A percentile compares a stretch with the other conserved stretches of the same genome.
Conservation (phyloP, 2,797 vertebrate species). For the Sebastes vulpes region DNA sequence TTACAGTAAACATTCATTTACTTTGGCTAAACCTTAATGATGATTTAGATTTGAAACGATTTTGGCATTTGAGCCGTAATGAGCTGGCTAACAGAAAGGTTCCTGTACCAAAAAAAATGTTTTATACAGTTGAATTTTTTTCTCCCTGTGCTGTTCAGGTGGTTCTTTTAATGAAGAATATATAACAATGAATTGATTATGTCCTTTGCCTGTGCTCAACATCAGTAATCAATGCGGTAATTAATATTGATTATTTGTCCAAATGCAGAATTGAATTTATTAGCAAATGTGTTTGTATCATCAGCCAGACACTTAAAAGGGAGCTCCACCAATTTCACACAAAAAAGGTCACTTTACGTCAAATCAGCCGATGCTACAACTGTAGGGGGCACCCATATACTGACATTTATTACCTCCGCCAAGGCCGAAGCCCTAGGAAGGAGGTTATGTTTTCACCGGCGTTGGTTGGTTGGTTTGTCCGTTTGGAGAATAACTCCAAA, state of each 20-base stretch:
- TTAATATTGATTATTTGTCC: neutral
- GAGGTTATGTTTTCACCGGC: too few species aligned
- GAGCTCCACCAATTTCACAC: neutral
- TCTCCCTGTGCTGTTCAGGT: neutral
- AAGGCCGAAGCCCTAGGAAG: too few species aligned
- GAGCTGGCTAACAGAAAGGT: neutral
- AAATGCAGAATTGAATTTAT: neutral
- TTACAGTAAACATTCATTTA: conserved; percentile 53
- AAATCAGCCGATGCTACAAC: neutral
- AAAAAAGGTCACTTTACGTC: neutral
- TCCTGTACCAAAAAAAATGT: neutral
- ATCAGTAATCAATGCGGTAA: neutral
- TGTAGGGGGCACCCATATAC: too few species aligned
- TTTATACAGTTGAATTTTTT: neutral
- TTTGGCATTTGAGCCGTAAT: conserved; percentile 34
- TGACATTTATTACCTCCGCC: too few species aligned
- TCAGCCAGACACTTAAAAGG: neutral
- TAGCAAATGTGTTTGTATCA: neutral
- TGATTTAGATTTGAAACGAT: conserved; percentile 50
- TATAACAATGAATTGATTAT: neutral
- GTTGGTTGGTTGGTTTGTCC: too few species aligned
- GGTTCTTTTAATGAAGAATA: neutral
- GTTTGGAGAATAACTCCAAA: too few species aligned
- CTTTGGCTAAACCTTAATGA: conserved; percentile 34
- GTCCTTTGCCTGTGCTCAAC: neutral